Conservation (phyloP, 2,113 vertebrate genomes). For the Elephantulus edwardii region DNA sequence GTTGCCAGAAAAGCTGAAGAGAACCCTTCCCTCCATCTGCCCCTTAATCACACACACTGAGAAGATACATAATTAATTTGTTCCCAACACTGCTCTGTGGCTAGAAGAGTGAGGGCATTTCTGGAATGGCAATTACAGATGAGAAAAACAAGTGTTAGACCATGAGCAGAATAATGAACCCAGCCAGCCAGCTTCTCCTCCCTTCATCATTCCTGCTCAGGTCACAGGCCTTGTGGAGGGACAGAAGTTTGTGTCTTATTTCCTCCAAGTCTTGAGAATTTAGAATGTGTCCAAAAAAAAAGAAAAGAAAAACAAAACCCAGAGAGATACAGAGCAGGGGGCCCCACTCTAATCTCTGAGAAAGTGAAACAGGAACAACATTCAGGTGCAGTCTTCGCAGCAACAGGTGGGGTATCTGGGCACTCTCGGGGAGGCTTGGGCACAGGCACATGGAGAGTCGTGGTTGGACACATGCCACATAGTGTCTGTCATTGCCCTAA, state of each 20-base stretch:
- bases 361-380: not conserved
- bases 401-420: not conserved
- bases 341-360: not conserved
- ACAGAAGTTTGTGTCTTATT: not conserved
- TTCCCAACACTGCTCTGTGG: slow-evolving; percentile 81
- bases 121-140: slow-evolving; percentile 84
- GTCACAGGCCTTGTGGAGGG: not conserved
- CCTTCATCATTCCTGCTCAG: not conserved
- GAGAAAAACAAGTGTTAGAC: slow-evolving; percentile 80
- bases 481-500: not conserved
- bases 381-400: not conserved
- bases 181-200: slow-evolving; percentile 60
- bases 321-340: not conserved
- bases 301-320: not conserved
- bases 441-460: not conserved
- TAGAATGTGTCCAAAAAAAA: not conserved
- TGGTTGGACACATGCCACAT: not conserved
- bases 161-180: slow-evolving; percentile 76
- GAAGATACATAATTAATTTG: slow-evolving; percentile 86
- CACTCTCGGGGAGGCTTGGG: not conserved
- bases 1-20: slow-evolving; percentile 74
- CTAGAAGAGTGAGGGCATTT: slow-evolving; percentile 78
- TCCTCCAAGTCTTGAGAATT: not conserved
- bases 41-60: slow-evolving; percentile 82
- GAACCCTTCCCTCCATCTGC: slow-evolving; percentile 78